Evolutionary conservation across 2,113 vertebrate species (phyloP), one percentile per base, ranked within the genome.

Genomic region (Grallaria varia): DNA sequence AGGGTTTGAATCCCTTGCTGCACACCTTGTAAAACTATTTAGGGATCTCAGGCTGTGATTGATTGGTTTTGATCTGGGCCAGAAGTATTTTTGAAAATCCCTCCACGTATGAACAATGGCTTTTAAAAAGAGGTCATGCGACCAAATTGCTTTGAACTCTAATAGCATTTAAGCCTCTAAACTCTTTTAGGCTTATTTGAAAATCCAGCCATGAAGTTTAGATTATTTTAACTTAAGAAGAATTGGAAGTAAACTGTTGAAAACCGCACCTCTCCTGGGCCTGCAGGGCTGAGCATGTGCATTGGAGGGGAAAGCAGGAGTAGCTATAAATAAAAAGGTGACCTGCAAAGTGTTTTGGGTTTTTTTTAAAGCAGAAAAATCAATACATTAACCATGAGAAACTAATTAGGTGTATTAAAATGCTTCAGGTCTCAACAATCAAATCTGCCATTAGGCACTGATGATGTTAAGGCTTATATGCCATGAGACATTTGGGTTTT

Each of bases 131-230:
- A 80, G 93, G 95, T 89, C 90, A 75, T 4, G 33, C 78, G 74
- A 80, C 69, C 82, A 88, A 85, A 92, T 79, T 83, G 68, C 85
- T 86, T 90, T 94, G 92, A 95, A 90, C 85, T 95, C 50, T 77
- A 84, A 55, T 83, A 69, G 69, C 45, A 59, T 94, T 90, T 94
- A 95, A 95, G 85, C 82, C 67, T 84, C 87, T 91, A 66, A 93
- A 92, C 82, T 83, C 92, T 90, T 90, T 92, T 40, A 91, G 90
- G 95, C 64, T 96, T 88, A 85, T 88, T 96, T 94, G 79, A 85
- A 95, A 94, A 94, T 59, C 79, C 82, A 88, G 35, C 69, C 93
- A 84, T 90, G 86, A 92, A 95, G 89, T 94, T 96, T 68, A 86
- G 76, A 81, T 93, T 95, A 90, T 82, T 92, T 93, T 94, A 96